Base-by-base conservation (phyloP, 2,113 vertebrate species). In the Oncorhynchus gorbuscha region DNA sequence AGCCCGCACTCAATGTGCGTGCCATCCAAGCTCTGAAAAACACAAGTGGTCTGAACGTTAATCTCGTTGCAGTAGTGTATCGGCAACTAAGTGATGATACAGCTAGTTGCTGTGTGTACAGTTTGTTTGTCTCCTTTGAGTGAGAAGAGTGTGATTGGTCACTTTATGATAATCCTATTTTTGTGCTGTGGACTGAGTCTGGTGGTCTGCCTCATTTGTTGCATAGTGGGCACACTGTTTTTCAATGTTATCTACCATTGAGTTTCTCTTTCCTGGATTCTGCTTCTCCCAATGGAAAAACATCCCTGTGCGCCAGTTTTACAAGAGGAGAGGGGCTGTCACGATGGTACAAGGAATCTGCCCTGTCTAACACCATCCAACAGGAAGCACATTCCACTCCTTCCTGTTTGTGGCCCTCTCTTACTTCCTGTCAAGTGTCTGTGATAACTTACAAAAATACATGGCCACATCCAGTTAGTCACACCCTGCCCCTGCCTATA, bases 311-410 rank as follows among this genome's bases (percentile, higher is more conserved):
- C 70, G 58, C 49, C 32, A 55, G 55, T 76, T 70, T 65, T 24
- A 66, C 14, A 22, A 80, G 76, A 64, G 76, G 83, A 71, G 77
- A 80, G 76, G 39, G 58, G 84, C 85, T 81, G 83, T 81, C 83
- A 75, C 73, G 89, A 89, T 92, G 90, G 92, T 88, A 88, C 84
- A 82, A 86, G 81, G 87, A 92, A 90, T 92, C 87, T 93, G 90
- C 85, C 87, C 90, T 45, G 80, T 88, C 73, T 82, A 89, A 83
- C 69, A 64, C 86, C 80, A 64, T 89, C 87, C 86, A 83, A 85
- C 88, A 91, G 93, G 93, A 93, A 94, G 85, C 91, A 94, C 94
- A 94, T 94, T 94, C 93, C 89, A 48, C 90, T 86, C 78, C 87
- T 89, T 94, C 93, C 94, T 94, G 94, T 94, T 94, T 94, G 92